A percentile compares a stretch with the other conserved stretches of the same genome.
These are phyloP conservation scores for Drosophila formosana DNA, from an alignment of 2,888 invertebrate genomes.

Conservation along the genomic window DNA sequence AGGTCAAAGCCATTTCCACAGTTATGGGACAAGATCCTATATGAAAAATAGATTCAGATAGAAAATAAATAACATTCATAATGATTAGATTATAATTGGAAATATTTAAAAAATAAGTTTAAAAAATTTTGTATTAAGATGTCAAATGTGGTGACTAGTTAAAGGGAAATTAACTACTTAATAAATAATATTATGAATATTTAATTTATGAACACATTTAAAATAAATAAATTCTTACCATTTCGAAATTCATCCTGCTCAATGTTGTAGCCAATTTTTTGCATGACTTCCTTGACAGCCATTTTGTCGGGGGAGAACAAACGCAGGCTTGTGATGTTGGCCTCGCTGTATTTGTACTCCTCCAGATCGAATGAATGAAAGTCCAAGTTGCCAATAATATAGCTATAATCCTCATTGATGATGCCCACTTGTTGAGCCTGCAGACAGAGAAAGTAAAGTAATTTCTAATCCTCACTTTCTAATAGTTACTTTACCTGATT, in stretches of 20 bases:
- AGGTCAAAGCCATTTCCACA: slow-evolving; percentile 92
- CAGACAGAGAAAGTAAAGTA: neutral
- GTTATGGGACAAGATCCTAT: slow-evolving; percentile 83
- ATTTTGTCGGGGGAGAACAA: slow-evolving; percentile 88
- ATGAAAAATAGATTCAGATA: too few species aligned
- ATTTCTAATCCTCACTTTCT: neutral
- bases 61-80: too few species aligned
- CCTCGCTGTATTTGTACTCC: slow-evolving; percentile 91
- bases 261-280: slow-evolving; percentile 66
- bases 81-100: too few species aligned
- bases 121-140: too few species aligned
- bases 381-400: slow-evolving; percentile 92
- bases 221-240: slow-evolving; percentile 50
- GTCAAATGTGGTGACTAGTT: too few species aligned
- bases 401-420: slow-evolving; percentile 96
- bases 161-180: too few species aligned
- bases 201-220: too few species aligned
- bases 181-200: neutral
- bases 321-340: slow-evolving; percentile 92
- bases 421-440: slow-evolving; percentile 97
- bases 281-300: slow-evolving; percentile 85
- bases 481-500: slow-evolving; percentile 83
- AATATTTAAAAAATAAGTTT: too few species aligned
- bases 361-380: slow-evolving; percentile 88
- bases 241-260: slow-evolving; percentile 75